Evolutionary conservation across 2,113 vertebrate species (phyloP), one percentile per base, ranked within the genome.

Genomic region (Sciurus niger): DNA sequence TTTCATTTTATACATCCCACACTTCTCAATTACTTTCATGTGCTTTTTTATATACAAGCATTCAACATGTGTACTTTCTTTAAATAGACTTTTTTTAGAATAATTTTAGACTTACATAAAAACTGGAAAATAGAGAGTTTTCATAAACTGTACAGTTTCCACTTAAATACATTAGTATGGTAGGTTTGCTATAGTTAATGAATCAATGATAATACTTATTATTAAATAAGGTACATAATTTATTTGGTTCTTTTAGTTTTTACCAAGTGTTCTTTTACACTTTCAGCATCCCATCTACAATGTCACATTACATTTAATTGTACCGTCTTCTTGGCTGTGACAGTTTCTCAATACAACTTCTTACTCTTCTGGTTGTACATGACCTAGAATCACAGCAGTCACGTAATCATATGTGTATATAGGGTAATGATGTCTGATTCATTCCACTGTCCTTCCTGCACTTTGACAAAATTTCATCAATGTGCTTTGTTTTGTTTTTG

Each of bases 1-100:
- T 87, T 90, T 95, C 32, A 58, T 94, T 87, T 94, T 32, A 86
- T 30, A 76, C 0, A 28, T 48, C 40, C 40, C 46, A 48, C 46
- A 48, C 46, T 48, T 48, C 46, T 48, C 46, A 48, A 48, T 48
- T 48, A 48, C 46, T 48, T 48, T 48, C 9, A 48, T 48, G 46
- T 48, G 46, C 46, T 48, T 48, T 48, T 48, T 48, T 48, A 8
- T 48, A 48, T 48, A 24, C 58, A 77, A 96, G 7, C 12, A 51
- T 80, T 25, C 12, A 55, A 89, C 24, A 24, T 28, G 16, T 67
- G 10, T 70, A 72, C 55, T 80, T 88, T 25, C 46, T 91, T 85
- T 48, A 30, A 96, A 53, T 74, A 82, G 4, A 80, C 34, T 84
- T 82, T 43, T 73, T 95, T 93, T 63, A 53, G 11, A 93, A 80